Conservation (phyloP, 2,888 invertebrate species). For the Agriopis aurantiaria region DNA sequence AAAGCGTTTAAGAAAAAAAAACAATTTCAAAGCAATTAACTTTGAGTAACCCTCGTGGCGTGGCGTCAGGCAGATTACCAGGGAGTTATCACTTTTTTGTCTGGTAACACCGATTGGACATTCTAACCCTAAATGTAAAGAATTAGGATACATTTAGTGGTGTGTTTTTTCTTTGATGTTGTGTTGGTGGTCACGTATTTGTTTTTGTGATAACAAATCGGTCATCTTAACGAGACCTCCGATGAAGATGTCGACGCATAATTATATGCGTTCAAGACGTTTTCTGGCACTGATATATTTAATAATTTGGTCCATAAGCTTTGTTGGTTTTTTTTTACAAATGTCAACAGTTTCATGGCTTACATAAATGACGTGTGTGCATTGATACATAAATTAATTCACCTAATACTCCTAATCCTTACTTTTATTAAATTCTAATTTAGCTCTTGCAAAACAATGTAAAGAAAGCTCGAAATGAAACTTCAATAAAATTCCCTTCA, state of each 20-base stretch:
- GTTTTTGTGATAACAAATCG: constrained; percentile 81
- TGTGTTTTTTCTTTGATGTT: constrained; percentile 36
- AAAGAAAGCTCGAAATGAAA: constrained; percentile 59
- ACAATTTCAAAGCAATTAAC: constrained; percentile 82
- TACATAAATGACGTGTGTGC: no score
- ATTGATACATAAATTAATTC: no score
- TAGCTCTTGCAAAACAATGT: constrained; percentile 33
- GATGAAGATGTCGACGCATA: constrained; percentile 60
- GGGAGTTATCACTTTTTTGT: constrained; percentile 82
- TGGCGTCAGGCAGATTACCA: constrained; percentile 85
- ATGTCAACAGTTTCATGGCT: no score
- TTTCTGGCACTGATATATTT: neutral
- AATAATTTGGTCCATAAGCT: neutral
- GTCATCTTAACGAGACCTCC: constrained; percentile 70
- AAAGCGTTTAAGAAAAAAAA: constrained; percentile 80
- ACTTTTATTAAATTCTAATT: neutral
- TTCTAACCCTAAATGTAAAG: constrained; percentile 49
- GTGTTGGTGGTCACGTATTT: constrained; percentile 80
- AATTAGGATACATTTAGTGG: constrained; percentile 51
- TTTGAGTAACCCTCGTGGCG: constrained; percentile 75
- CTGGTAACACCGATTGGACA: constrained; percentile 35
- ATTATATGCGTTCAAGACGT: neutral
- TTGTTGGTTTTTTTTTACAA: no score
- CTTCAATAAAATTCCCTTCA: constrained; percentile 69
- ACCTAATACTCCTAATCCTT: no score